Conservation (phyloP, 2,888 invertebrate genomes). For the Agrochola macilenta region DNA sequence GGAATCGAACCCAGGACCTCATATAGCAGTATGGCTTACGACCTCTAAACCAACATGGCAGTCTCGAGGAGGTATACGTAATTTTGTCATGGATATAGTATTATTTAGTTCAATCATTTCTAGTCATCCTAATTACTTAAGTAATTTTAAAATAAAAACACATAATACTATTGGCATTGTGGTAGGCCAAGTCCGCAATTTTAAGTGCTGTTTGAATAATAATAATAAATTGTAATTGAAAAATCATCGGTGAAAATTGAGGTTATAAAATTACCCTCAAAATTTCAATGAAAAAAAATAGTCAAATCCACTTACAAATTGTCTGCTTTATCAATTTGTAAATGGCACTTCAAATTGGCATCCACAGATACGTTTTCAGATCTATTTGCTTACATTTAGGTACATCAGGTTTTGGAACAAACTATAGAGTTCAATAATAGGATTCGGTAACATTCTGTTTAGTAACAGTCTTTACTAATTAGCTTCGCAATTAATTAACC, state of each 20-base stretch:
- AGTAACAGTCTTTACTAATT: constrained; percentile 4
- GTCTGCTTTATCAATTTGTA: neutral
- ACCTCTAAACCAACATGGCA: neutral
- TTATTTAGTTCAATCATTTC: neutral
- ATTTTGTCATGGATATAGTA: neutral
- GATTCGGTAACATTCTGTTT: neutral
- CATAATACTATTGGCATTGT: no score
- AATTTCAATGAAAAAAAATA: neutral
- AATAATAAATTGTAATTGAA: neutral
- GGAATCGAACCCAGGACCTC: neutral
- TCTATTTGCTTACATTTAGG: neutral
- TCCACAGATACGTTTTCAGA: neutral
- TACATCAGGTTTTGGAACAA: neutral
- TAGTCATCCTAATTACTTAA: neutral
- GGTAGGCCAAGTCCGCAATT: no score
- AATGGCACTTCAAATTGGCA: no score
- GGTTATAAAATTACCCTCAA: neutral
- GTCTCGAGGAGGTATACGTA: neutral
- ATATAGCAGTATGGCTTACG: neutral
- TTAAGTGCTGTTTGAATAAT: no score
- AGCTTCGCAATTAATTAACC: constrained; percentile 8
- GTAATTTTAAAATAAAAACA: no score
- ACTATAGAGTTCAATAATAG: neutral
- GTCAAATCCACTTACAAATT: no score
- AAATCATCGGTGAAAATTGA: neutral